Percentiles rank a stretch among this genome's conserved stretches.
These are phyloP conservation scores for Abramis brama DNA, from an alignment of 2,113 vertebrate species.

Conservation along the genomic window DNA sequence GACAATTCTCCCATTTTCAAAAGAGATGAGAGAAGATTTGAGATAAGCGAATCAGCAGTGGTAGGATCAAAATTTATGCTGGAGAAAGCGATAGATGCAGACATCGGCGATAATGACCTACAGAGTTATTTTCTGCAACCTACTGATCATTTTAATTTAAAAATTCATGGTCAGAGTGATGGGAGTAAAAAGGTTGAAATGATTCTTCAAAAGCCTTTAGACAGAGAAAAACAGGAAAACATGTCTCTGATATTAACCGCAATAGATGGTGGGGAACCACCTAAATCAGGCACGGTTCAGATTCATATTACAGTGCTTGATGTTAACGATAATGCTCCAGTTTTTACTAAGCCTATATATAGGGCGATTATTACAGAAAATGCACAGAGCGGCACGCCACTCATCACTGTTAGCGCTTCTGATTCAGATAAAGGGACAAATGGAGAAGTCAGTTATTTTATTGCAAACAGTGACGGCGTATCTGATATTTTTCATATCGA, in stretches of 20 bases:
- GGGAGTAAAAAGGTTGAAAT: slow-evolving; percentile 65
- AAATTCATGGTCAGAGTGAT: slow-evolving; percentile 60
- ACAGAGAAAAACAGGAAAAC: slow-evolving; percentile 56
- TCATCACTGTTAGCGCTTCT: slow-evolving; percentile 67
- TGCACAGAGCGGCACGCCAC: slow-evolving; percentile 47
- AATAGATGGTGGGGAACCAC: slow-evolving; percentile 59
- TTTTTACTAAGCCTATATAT: slow-evolving; percentile 68
- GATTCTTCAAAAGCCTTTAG: slow-evolving; percentile 63
- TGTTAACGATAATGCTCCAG: slow-evolving; percentile 66
- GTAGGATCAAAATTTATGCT: slow-evolving; percentile 70
- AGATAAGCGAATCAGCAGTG: slow-evolving; percentile 70
- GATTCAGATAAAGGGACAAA: slow-evolving; percentile 76
- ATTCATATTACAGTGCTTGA: slow-evolving; percentile 64
- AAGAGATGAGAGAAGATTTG: slow-evolving; percentile 59
- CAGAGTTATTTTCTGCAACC: slow-evolving; percentile 73
- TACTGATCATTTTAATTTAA: slow-evolving; percentile 67
- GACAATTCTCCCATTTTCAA: slow-evolving; percentile 73
- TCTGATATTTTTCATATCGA: slow-evolving; percentile 69
- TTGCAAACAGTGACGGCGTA: slow-evolving; percentile 62
- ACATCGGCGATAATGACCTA: slow-evolving; percentile 74
- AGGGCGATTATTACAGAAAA: slow-evolving; percentile 68
- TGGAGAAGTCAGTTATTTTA: slow-evolving; percentile 72
- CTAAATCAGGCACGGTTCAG: slow-evolving; percentile 60
- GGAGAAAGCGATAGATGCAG: slow-evolving; percentile 76
- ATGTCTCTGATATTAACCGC: slow-evolving; percentile 64